These are phyloP conservation scores for Carettochelys insculpta DNA, from an alignment of 2,113 vertebrate genomes.

Conservation along the genomic window DNA sequence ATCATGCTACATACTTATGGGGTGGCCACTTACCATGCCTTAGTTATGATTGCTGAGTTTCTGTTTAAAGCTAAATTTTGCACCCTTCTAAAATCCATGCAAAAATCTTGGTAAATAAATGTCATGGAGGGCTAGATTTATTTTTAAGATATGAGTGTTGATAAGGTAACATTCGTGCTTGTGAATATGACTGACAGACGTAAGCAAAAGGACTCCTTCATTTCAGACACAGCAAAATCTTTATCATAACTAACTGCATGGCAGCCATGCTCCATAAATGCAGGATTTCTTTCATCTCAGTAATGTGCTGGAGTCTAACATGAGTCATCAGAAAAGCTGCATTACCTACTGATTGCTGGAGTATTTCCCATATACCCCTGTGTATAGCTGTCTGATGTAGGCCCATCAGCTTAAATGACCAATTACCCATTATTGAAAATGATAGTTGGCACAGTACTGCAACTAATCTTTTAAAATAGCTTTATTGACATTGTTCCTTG, in stretches of 20 bases:
- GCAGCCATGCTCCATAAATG: neutral
- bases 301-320: neutral
- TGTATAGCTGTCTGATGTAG: neutral
- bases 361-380: neutral
- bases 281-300: conserved; percentile 33
- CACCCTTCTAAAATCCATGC: conserved; percentile 8
- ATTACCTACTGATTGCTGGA: conserved; percentile 1
- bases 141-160: conserved; percentile 6
- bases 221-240: conserved; percentile 28
- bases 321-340: conserved; percentile 20
- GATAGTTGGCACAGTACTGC: neutral
- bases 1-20: neutral
- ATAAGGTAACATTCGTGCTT: neutral
- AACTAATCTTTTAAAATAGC: neutral
- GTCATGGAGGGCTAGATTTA: conserved; percentile 5
- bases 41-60: neutral
- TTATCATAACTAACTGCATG: neutral
- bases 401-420: conserved; percentile 28
- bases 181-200: conserved; percentile 12
- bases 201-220: conserved; percentile 42
- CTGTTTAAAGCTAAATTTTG: conserved; percentile 6
- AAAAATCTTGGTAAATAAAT: conserved; percentile 12
- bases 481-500: neutral
- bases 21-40: neutral
- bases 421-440: neutral